Evolutionary conservation across 2,888 invertebrate species (phyloP).

Genomic region (Pollenia labialis): DNA sequence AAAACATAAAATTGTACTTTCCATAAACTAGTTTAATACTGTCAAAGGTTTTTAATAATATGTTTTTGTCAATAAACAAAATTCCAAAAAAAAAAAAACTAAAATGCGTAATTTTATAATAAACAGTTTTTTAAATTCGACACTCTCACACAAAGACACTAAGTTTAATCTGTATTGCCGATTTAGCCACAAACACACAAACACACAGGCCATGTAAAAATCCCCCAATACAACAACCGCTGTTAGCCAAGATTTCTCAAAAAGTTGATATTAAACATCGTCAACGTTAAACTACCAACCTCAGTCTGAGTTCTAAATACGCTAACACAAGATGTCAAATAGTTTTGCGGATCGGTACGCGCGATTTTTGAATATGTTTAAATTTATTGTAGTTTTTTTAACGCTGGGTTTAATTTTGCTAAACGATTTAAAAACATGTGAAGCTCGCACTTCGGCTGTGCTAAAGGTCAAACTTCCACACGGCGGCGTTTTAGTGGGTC

Average conservation of each 20-base stretch:
- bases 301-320: constrained; percentile 70
- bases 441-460: constrained; percentile 80
- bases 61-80: constrained; percentile 4
- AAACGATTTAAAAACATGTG: constrained; percentile 52
- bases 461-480: constrained; percentile 81
- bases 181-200: neutral
- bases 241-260: constrained; percentile 55
- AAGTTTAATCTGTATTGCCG: neutral
- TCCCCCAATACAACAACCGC: constrained; percentile 7
- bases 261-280: constrained; percentile 51
- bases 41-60: constrained; percentile 22
- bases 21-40: constrained; percentile 44
- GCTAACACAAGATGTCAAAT: constrained; percentile 62
- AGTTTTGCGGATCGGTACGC: constrained; percentile 10
- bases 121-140: constrained; percentile 32
- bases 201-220: neutral
- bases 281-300: constrained; percentile 31
- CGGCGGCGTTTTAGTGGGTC: constrained; percentile 86
- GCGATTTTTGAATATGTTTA: constrained; percentile 47
- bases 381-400: constrained; percentile 47
- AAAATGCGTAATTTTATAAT: constrained; percentile 17
- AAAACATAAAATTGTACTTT: neutral
- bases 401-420: constrained; percentile 31
- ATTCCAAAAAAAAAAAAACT: constrained; percentile 12
- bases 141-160: neutral